Percentiles rank a stretch among this genome's conserved stretches.
These are phyloP conservation scores for Toxonevra muliebris DNA, from an alignment of 2,888 invertebrate genomes.

Conservation along the genomic window DNA sequence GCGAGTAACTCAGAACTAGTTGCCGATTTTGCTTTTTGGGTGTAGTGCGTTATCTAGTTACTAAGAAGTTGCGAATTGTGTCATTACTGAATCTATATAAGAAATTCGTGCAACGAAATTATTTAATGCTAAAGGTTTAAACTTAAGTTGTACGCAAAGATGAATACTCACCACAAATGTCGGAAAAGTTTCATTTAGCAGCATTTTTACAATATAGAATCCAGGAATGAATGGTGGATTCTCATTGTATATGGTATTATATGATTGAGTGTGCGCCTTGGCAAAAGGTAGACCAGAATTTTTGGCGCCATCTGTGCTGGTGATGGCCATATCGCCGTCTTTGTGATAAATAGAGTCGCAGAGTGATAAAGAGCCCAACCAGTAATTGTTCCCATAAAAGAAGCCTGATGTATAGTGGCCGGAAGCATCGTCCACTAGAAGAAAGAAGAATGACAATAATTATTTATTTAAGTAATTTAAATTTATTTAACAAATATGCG, in stretches of 20 bases:
- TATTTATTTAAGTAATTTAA: background rate
- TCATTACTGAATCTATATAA: too few species aligned
- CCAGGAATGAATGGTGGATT: constrained; percentile 74
- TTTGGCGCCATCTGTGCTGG: constrained; percentile 33
- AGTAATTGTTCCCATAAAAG: constrained; percentile 85
- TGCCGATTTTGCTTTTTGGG: too few species aligned
- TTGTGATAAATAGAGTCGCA: constrained; percentile 73
- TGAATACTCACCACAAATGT: constrained; percentile 54
- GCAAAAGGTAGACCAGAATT: constrained; percentile 61
- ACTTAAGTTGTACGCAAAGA: background rate
- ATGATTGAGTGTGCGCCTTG: constrained; percentile 53
- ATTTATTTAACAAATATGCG: too few species aligned
- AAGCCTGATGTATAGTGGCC: constrained; percentile 81
- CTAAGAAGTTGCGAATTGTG: too few species aligned
- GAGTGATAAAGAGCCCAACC: constrained; percentile 79
- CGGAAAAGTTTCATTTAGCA: constrained; percentile 66
- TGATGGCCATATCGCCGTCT: constrained; percentile 46
- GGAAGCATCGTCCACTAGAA: constrained; percentile 76
- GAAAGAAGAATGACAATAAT: constrained; percentile 33
- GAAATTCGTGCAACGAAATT: too few species aligned
- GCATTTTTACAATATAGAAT: constrained; percentile 73
- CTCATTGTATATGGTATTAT: constrained; percentile 58
- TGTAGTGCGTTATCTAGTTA: too few species aligned
- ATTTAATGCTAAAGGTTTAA: too few species aligned
- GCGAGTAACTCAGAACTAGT: too few species aligned